A percentile compares a stretch with the other conserved stretches of the same genome.
These are phyloP conservation scores for Carlito syrichta DNA, from an alignment of 2,113 vertebrate genomes.

Conservation along the genomic window DNA sequence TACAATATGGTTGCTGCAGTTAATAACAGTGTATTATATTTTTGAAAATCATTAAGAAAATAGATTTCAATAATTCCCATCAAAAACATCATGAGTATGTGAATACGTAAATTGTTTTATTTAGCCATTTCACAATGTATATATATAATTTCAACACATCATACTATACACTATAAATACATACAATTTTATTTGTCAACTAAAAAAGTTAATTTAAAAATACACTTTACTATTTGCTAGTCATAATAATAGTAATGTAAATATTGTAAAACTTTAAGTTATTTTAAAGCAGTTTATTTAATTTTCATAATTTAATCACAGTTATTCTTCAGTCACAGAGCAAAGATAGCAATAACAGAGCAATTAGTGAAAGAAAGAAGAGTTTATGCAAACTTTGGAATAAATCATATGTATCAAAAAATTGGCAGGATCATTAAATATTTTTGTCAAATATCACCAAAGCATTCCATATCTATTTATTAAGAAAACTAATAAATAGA, in stretches of 20 bases:
- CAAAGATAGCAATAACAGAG: neutral
- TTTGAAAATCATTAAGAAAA: neutral
- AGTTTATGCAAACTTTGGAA: neutral
- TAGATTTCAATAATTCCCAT: neutral
- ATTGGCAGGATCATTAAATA: neutral
- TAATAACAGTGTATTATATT: neutral
- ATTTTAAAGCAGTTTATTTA: neutral
- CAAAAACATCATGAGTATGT: neutral
- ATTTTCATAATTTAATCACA: neutral
- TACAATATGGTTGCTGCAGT: neutral
- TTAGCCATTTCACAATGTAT: neutral
- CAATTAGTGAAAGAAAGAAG: neutral
- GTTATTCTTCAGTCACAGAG: neutral
- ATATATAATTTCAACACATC: neutral
- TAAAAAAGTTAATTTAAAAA: neutral
- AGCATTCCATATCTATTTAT: neutral
- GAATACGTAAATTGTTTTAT: neutral
- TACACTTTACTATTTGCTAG: neutral
- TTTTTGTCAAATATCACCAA: neutral
- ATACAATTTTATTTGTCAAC: neutral
- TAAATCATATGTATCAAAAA: neutral
- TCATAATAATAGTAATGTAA: neutral
- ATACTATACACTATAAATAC: neutral
- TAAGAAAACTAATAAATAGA: neutral
- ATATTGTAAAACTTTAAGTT: neutral